phyloP scores from a whole-genome alignment of 2,113 vertebrate genomes.

The Pontoporia blainvillei region DNA sequence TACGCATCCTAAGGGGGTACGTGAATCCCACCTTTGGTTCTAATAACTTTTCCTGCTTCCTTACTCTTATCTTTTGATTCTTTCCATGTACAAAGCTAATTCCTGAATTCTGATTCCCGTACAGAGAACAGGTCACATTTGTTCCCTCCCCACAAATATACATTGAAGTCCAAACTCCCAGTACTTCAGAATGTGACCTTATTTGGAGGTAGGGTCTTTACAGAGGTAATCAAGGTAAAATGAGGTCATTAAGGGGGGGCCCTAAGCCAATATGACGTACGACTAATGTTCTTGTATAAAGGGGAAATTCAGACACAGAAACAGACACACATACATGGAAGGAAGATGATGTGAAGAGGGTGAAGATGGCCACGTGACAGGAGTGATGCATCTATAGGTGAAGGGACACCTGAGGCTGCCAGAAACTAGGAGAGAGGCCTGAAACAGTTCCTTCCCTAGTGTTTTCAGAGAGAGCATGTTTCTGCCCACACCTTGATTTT shows the following conservation, averaged over 20 bases:
- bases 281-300: background rate
- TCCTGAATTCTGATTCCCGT: background rate
- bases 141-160: background rate
- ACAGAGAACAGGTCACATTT: background rate
- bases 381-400: background rate
- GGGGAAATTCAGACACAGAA: background rate
- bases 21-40: background rate
- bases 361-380: background rate
- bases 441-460: background rate
- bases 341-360: background rate
- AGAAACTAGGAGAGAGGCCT: background rate
- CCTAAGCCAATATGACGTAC: background rate
- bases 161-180: background rate
- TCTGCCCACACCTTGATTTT: background rate
- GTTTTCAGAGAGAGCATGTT: background rate
- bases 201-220: background rate
- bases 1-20: background rate
- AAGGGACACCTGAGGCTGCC: background rate
- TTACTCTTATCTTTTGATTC: background rate
- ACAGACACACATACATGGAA: background rate
- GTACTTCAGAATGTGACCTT: background rate
- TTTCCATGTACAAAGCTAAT: background rate
- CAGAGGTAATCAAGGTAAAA: background rate
- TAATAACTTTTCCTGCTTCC: background rate
- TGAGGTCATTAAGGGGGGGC: background rate